Base-by-base conservation (phyloP, 1,140 invertebrate genomes). In the Orius insidiosus region DNA sequence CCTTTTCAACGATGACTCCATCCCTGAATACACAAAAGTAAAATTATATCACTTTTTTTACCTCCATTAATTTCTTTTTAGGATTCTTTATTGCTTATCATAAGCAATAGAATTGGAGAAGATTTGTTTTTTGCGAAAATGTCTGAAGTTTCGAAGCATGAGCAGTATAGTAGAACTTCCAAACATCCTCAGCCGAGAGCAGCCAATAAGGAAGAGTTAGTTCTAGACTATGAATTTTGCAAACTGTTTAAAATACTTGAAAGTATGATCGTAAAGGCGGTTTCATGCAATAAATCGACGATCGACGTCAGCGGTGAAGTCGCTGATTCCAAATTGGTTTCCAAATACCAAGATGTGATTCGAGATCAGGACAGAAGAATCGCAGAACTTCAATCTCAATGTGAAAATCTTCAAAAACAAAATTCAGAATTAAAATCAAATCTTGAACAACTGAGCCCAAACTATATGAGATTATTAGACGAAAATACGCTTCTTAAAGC, bases 141-240 rank as follows among this genome's bases (percentile, higher is more conserved):
- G 40, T 75, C 75, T 40, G 80, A 87, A 50, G 79, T 98, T 33
- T 76, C 80, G 0, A 78, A 81, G 47, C 85, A 90, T 57, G 93
- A 98, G 65, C 70, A 76, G 24, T 98, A 97, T 65, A 85, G 81
- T 24, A 74, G 77, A 59, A 86, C 93, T 19, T 75, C 85, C 2
- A 96, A 97, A 64, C 86, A 89, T 60, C 92, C 94, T 1, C 88
- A 97, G 61, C 71, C 88, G 3, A 69, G 74, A 31, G 78, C 76
- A 9, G 82, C 78, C 59, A 65, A 76, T 51, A 66, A 85, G 5
- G 67, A 66, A 8, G 87, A 96, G 53, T 68, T 97, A 13, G 66
- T 95, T 16, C 72, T 98, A 43, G 95, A 99, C 63, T 89, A 89
- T 63, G 86, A 96, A 62, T 99, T 97, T 67, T 94, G 88, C 57